phyloP scores from a whole-genome alignment of 2,113 vertebrate species.

The Abramis brama region DNA sequence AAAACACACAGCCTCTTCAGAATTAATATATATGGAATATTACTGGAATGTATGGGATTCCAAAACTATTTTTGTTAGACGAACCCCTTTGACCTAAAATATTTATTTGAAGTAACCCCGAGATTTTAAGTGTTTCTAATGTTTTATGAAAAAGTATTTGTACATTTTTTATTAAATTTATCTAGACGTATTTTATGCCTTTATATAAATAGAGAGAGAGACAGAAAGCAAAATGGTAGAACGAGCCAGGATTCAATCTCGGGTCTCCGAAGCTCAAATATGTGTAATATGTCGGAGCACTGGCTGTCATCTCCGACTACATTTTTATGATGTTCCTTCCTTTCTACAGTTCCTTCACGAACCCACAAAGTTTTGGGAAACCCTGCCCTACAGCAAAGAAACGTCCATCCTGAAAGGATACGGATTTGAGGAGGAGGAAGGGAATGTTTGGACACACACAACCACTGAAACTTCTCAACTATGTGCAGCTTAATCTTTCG shows the following conservation, averaged over 20 bases:
- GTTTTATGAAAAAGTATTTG: too few relatives aligned
- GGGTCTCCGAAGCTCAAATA: not conserved
- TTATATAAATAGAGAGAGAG: not conserved
- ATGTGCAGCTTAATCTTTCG: constrained; percentile 23
- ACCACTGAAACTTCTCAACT: not conserved
- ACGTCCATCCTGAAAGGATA: not conserved
- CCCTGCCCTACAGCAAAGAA: not conserved
- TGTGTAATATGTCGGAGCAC: not conserved
- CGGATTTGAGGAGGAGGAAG: not conserved
- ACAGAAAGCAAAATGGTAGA: not conserved
- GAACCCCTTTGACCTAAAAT: not conserved
- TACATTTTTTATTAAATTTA: too few relatives aligned
- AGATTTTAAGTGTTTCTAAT: not conserved
- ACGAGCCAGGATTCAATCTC: not conserved
- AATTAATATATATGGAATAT: not conserved
- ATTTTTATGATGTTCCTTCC: not conserved
- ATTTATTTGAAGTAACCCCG: not conserved
- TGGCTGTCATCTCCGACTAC: too few relatives aligned
- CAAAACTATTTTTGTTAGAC: not conserved
- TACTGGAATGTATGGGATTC: not conserved
- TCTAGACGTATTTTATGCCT: not conserved
- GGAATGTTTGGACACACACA: constrained; percentile 7
- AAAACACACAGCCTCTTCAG: not conserved
- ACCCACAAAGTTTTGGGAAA: not conserved
- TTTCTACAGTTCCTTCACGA: not conserved